Percentiles rank a stretch among this genome's conserved stretches.
Conservation (phyloP, 2,888 invertebrate species). For the Malthinus seriepunctatus region DNA sequence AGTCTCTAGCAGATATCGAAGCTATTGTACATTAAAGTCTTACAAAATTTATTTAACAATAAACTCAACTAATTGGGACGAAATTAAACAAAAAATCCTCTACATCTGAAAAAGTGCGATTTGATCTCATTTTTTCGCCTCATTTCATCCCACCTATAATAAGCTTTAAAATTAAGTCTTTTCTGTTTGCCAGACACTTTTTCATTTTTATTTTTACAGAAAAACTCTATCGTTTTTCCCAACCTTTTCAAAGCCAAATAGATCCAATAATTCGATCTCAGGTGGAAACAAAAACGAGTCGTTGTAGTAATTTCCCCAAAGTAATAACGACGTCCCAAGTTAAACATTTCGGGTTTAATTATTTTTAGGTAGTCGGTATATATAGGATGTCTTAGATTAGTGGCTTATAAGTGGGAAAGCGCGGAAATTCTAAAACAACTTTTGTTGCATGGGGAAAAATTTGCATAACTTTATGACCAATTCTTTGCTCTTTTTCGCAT, state of each 20-base stretch:
- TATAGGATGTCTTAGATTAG: no score
- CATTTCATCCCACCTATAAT: slow-evolving; percentile 17
- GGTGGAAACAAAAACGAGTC: slow-evolving; percentile 12
- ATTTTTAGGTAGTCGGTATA: no score
- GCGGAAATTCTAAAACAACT: no score
- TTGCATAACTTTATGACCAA: no score
- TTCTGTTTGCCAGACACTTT: slow-evolving; percentile 15
- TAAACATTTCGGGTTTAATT: slow-evolving; percentile 38
- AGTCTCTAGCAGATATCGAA: slow-evolving; percentile 27
- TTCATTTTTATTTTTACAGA: slow-evolving; percentile 15
- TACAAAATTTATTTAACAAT: slow-evolving; percentile 9
- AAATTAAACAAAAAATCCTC: not conserved
- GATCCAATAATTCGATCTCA: slow-evolving; percentile 28
- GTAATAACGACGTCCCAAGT: slow-evolving; percentile 38
- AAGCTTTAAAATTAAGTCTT: slow-evolving; percentile 15
- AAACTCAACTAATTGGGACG: slow-evolving; percentile 7
- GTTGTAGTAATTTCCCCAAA: slow-evolving; percentile 38
- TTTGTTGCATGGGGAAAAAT: no score
- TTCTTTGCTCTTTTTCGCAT: no score
- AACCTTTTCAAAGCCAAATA: not conserved
- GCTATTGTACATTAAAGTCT: slow-evolving; percentile 13
- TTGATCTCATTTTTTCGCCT: slow-evolving; percentile 12
- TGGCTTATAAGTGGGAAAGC: no score
- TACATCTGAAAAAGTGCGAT: slow-evolving; percentile 18
- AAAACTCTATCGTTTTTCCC: slow-evolving; percentile 19